These are phyloP conservation scores for Halocaridina rubra DNA, from an alignment of 2,888 invertebrate genomes.

Conservation along the genomic window DNA sequence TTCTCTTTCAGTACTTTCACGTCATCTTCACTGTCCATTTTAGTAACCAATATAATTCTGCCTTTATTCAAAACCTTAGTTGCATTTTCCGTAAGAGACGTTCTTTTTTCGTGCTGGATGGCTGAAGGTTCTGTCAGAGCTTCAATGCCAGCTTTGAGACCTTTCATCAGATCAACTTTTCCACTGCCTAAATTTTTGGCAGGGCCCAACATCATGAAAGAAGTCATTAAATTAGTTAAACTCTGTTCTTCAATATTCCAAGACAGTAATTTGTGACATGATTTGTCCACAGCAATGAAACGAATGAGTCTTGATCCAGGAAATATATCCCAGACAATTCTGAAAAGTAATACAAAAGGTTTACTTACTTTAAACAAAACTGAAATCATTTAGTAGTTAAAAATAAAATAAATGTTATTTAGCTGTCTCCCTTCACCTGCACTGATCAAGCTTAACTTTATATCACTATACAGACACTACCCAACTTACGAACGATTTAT, in stretches of 20 bases:
- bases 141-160: conserved; percentile 76
- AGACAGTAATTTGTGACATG: conserved; percentile 83
- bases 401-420: no score
- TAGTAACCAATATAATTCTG: conserved; percentile 90
- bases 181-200: conserved; percentile 35
- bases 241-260: conserved; percentile 88
- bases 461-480: no score
- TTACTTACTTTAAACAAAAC: neutral
- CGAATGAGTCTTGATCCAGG: conserved; percentile 87
- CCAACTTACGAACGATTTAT: no score
- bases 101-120: conserved; percentile 75
- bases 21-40: conserved; percentile 87
- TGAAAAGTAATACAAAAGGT: conserved; percentile 22
- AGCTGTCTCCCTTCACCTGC: no score
- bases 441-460: no score
- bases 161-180: conserved; percentile 50
- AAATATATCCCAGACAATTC: conserved; percentile 95
- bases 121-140: conserved; percentile 85
- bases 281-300: conserved; percentile 74
- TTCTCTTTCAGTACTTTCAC: conserved; percentile 89
- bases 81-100: conserved; percentile 70
- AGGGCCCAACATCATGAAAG: conserved; percentile 58
- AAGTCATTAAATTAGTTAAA: conserved; percentile 72
- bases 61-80: conserved; percentile 75
- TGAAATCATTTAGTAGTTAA: no score